Percentiles rank a stretch among this genome's conserved stretches.
These are phyloP conservation scores for Falco rusticolus DNA, from an alignment of 2,797 vertebrate species.

Conservation along the genomic window DNA sequence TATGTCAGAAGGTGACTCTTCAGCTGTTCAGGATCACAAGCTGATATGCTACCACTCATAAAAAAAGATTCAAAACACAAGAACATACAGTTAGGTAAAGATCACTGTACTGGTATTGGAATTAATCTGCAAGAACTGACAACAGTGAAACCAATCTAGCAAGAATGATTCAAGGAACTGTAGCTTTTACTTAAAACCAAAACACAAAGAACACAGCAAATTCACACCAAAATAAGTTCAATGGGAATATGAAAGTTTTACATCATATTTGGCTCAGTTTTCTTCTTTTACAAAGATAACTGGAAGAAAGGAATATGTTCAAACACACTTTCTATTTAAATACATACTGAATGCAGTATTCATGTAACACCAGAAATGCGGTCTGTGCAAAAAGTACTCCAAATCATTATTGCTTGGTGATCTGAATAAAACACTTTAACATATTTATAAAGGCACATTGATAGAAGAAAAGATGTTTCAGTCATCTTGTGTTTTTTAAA, in stretches of 20 bases:
- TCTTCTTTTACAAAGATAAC: conserved; percentile 25
- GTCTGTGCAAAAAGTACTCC: conserved; percentile 64
- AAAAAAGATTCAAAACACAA: conserved; percentile 78
- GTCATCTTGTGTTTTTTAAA: conserved; percentile 14
- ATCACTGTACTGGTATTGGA: conserved; percentile 55
- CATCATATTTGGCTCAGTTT: conserved; percentile 77
- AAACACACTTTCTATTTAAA: conserved; percentile 34
- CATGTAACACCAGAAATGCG: conserved; percentile 9
- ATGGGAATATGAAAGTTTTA: conserved; percentile 56
- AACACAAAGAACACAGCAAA: conserved; percentile 52
- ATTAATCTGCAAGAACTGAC: conserved; percentile 66
- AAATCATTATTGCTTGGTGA: conserved; percentile 2
- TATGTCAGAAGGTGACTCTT: conserved; percentile 87
- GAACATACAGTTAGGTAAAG: conserved; percentile 65
- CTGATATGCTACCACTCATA: conserved; percentile 79
- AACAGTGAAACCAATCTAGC: conserved; percentile 55
- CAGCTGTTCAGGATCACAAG: conserved; percentile 91
- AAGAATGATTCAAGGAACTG: conserved; percentile 52
- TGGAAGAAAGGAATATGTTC: background rate
- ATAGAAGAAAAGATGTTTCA: conserved; percentile 45
- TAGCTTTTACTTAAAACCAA: conserved; percentile 65
- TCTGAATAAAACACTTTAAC: conserved; percentile 38
- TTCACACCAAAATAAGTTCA: conserved; percentile 52
- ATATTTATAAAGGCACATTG: conserved; percentile 70
- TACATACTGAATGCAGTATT: background rate